phyloP scores from a whole-genome alignment of 1,140 invertebrate genomes.

The Heliconius hermathena region DNA sequence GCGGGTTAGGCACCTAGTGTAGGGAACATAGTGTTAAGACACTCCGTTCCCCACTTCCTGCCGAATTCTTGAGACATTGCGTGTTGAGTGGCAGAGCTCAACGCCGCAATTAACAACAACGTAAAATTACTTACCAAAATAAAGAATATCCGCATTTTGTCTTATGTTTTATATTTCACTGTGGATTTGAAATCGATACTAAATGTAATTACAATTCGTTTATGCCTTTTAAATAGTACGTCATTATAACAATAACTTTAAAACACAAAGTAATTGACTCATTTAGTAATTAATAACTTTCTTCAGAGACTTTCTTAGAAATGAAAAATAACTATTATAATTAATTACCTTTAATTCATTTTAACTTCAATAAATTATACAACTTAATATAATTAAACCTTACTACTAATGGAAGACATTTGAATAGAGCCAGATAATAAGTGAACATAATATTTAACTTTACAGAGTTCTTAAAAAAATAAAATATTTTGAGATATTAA shows the following conservation, averaged over 20 bases:
- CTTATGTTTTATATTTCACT: neutral
- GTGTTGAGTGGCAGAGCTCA: too few relatives aligned
- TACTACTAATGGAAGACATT: conserved; percentile 39
- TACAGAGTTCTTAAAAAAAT: too few relatives aligned
- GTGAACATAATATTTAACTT: too few relatives aligned
- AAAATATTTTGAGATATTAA: neutral
- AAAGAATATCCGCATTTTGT: conserved; percentile 7
- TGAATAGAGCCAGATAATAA: too few relatives aligned
- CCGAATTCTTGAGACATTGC: too few relatives aligned
- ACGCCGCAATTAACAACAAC: too few relatives aligned
- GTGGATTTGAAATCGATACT: neutral
- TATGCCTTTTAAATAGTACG: neutral
- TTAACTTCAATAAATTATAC: conserved; percentile 3
- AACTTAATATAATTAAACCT: neutral
- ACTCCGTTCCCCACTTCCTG: too few relatives aligned
- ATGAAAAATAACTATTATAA: neutral
- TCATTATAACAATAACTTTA: neutral
- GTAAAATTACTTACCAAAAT: conserved; percentile 10
- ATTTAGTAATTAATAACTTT: conserved; percentile 12
- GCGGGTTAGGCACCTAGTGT: too few relatives aligned
- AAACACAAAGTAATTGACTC: neutral
- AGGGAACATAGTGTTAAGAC: too few relatives aligned
- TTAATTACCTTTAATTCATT: neutral
- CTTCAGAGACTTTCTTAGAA: neutral
- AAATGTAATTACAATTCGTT: neutral